Evolutionary conservation across 2,797 vertebrate species (phyloP).

Genomic region (Chloroceryle amazona): DNA sequence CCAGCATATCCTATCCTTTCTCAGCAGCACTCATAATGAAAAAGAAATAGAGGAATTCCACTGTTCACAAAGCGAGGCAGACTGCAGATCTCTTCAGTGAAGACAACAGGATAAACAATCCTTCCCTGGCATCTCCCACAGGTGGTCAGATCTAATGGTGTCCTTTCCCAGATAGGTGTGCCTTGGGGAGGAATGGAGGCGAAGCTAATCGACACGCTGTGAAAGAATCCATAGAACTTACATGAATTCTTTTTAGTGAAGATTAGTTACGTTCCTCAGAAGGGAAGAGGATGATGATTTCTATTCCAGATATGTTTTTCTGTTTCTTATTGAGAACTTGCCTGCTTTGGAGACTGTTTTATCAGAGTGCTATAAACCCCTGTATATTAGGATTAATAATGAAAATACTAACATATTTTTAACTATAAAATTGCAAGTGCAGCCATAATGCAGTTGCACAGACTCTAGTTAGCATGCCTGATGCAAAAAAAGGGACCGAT

Average conservation of each 20-base stretch:
- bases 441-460: neutral
- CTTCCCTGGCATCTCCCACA: neutral
- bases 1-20: neutral
- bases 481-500: neutral
- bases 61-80: neutral
- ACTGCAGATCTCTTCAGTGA: neutral
- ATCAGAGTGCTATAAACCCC: neutral
- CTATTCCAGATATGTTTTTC: neutral
- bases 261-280: neutral
- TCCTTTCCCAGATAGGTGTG: neutral
- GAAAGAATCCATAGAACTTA: neutral
- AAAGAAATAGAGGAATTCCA: neutral
- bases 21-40: neutral
- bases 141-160: neutral
- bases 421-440: neutral
- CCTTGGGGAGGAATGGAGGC: neutral
- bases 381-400: slow-evolving; percentile 10
- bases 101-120: neutral
- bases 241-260: neutral
- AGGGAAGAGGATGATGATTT: neutral
- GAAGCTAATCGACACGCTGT: neutral
- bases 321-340: neutral
- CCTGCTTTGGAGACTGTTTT: neutral
- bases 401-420: slow-evolving; percentile 39
- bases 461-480: neutral